phyloP scores from a whole-genome alignment of 2,888 invertebrate genomes.

The Tyria jacobaeae region DNA sequence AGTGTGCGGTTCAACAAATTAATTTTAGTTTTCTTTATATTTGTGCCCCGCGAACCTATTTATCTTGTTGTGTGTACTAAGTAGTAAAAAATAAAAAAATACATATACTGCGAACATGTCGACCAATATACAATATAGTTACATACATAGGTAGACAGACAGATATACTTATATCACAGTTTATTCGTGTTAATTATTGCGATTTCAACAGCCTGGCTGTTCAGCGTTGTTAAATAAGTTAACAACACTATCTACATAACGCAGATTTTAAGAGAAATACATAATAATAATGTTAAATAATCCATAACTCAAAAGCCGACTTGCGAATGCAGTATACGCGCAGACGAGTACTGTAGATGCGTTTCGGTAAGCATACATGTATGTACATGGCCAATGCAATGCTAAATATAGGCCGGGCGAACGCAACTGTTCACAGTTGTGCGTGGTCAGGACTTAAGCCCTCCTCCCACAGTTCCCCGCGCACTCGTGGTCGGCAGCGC shows the following conservation, averaged over 20 bases:
- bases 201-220: too few relatives aligned
- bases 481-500: constrained; percentile 17
- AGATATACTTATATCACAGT: too few relatives aligned
- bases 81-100: too few relatives aligned
- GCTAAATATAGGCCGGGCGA: constrained; percentile 79
- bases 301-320: constrained; percentile 5
- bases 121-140: too few relatives aligned
- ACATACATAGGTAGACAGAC: too few relatives aligned
- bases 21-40: too few relatives aligned
- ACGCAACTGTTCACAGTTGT: constrained; percentile 70
- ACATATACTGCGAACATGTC: too few relatives aligned
- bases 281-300: not conserved
- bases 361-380: constrained; percentile 50
- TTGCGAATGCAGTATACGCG: constrained; percentile 2
- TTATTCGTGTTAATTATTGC: not conserved
- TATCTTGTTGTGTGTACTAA: not conserved
- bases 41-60: not conserved
- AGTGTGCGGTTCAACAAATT: too few relatives aligned
- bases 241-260: not conserved
- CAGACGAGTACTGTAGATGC: constrained; percentile 40
- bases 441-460: constrained; percentile 78
- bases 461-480: constrained; percentile 53
- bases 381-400: constrained; percentile 67
- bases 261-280: not conserved
- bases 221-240: not conserved